phyloP scores from a whole-genome alignment of 92 coral and sea anemone species.

The Scolanthus callimorphus region DNA sequence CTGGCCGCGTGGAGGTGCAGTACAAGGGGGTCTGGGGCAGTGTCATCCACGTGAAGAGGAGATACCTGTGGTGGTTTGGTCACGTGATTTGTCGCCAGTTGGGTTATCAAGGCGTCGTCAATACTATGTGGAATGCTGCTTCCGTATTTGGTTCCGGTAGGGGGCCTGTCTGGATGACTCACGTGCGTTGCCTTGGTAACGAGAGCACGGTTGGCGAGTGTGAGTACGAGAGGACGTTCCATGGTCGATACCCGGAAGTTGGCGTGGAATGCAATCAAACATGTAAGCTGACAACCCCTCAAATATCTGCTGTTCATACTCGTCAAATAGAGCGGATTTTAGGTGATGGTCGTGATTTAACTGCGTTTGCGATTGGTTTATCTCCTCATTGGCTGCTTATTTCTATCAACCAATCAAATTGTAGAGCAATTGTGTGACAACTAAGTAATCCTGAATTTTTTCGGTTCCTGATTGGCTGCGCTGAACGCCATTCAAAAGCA shows the following conservation, averaged over 20 bases:
- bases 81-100: conserved; percentile 40
- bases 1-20: conserved; percentile 41
- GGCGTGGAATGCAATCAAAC: conserved; percentile 27
- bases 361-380: too few relatives aligned
- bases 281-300: too few relatives aligned
- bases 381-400: too few relatives aligned
- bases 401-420: too few relatives aligned
- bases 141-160: conserved; percentile 28
- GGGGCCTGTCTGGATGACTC: conserved; percentile 52
- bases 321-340: too few relatives aligned
- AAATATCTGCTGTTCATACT: too few relatives aligned
- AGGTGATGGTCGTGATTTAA: too few relatives aligned
- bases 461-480: too few relatives aligned
- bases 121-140: conserved; percentile 18
- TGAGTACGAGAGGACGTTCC: conserved; percentile 20
- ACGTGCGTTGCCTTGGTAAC: conserved; percentile 38
- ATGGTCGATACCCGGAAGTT: conserved; percentile 20
- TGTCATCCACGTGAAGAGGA: conserved; percentile 25
- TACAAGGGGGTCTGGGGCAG: conserved; percentile 50
- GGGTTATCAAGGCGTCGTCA: conserved; percentile 17
- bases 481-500: too few relatives aligned
- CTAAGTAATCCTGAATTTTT: too few relatives aligned
- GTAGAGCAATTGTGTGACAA: too few relatives aligned
- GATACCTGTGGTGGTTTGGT: conserved; percentile 10
- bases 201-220: conserved; percentile 27